Conservation (phyloP, 2,888 invertebrate species). For the Tenthredo scrophulariae region DNA sequence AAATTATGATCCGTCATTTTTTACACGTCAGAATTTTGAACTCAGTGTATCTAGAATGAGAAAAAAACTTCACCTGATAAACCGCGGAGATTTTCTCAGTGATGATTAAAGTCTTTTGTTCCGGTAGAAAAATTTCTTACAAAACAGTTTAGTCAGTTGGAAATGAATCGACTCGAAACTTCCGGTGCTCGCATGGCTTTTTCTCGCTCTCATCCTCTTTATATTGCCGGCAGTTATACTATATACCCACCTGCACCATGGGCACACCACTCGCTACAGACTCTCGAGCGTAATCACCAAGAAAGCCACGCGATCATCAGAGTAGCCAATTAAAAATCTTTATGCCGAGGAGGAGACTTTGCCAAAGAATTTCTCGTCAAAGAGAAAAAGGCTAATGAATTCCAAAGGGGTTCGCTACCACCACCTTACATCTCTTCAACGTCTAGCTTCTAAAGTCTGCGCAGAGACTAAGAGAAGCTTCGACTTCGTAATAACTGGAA, state of each 20-base stretch:
- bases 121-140: background rate
- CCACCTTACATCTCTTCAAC: background rate
- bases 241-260: background rate
- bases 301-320: conserved; percentile 48
- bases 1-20: background rate
- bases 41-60: background rate
- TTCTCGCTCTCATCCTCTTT: conserved; percentile 9
- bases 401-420: conserved; percentile 24
- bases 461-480: background rate
- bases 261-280: background rate
- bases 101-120: background rate
- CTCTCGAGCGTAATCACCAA: background rate
- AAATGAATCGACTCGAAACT: background rate
- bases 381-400: conserved; percentile 41
- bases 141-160: background rate
- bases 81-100: background rate
- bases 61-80: background rate
- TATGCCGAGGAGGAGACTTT: conserved; percentile 49
- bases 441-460: background rate
- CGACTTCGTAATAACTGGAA: background rate
- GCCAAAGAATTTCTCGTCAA: conserved; percentile 35
- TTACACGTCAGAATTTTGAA: background rate
- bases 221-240: background rate
- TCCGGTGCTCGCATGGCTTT: background rate
- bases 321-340: conserved; percentile 71